Evolutionary conservation across 2,113 vertebrate species (phyloP).

Genomic region (Casuarius casuarius): DNA sequence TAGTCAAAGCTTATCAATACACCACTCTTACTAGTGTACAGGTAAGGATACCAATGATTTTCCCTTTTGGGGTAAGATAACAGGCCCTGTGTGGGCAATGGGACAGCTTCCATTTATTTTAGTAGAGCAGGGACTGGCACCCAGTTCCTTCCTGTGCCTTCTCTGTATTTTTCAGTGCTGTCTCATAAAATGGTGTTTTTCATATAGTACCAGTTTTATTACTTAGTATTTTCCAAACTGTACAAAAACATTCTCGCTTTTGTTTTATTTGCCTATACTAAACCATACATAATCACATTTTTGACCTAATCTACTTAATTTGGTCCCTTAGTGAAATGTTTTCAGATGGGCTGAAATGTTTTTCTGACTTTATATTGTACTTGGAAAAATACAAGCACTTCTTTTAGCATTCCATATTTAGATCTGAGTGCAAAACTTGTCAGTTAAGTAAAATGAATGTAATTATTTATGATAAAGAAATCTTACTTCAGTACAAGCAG

Average conservation of each 20-base stretch:
- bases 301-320: neutral
- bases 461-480: neutral
- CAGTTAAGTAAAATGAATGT: neutral
- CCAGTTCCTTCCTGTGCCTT: neutral
- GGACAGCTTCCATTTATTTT: neutral
- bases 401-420: neutral
- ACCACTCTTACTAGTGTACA: slow-evolving; percentile 95
- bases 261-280: neutral
- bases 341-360: neutral
- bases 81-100: neutral
- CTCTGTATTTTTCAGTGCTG: neutral
- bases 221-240: neutral
- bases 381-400: neutral
- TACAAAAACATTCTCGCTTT: neutral
- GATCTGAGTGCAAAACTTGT: neutral
- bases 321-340: neutral
- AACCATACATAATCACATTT: neutral
- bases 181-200: neutral
- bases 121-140: neutral
- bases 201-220: neutral
- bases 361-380: neutral
- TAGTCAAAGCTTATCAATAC: slow-evolving; percentile 96
- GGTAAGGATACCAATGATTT: slow-evolving; percentile 76
- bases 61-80: neutral
- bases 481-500: neutral